Conservation (phyloP, 1,140 invertebrate genomes). For the Asobara japonica region DNA sequence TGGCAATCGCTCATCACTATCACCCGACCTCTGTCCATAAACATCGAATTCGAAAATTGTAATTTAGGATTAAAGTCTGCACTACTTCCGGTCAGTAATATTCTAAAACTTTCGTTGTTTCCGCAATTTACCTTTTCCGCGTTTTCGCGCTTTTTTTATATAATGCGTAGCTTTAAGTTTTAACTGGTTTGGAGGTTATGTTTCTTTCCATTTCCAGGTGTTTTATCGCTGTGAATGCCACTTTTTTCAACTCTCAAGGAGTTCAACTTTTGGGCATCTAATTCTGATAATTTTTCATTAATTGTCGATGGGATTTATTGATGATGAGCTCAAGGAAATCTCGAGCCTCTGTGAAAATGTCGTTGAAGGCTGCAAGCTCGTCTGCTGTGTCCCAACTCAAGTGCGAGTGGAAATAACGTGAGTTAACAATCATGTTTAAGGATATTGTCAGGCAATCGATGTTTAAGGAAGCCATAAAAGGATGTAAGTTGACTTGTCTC, state of each 20-base stretch:
- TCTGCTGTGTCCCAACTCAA: slow-evolving; percentile 74
- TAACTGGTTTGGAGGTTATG: neutral
- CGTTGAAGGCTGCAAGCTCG: slow-evolving; percentile 71
- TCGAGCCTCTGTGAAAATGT: slow-evolving; percentile 72
- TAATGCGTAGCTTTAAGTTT: neutral
- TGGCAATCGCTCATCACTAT: neutral
- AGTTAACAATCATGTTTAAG: too few relatives aligned
- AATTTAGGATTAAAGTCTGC: neutral
- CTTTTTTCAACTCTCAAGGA: neutral
- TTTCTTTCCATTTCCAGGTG: neutral
- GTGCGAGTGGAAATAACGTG: slow-evolving; percentile 76
- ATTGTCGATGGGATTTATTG: slow-evolving; percentile 71
- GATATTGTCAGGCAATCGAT: too few relatives aligned
- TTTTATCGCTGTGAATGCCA: neutral
- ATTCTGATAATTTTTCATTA: neutral
- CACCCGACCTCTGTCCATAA: neutral
- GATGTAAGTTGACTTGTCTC: too few relatives aligned
- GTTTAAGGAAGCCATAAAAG: too few relatives aligned
- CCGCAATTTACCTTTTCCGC: too few relatives aligned
- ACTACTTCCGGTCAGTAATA: neutral
- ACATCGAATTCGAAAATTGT: neutral
- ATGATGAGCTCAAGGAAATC: slow-evolving; percentile 74
- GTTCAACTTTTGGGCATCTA: neutral
- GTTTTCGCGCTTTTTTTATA: neutral
- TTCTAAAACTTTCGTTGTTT: too few relatives aligned